Base-by-base conservation (phyloP, 2,113 vertebrate species). In the Sylvicapra grimmia region DNA sequence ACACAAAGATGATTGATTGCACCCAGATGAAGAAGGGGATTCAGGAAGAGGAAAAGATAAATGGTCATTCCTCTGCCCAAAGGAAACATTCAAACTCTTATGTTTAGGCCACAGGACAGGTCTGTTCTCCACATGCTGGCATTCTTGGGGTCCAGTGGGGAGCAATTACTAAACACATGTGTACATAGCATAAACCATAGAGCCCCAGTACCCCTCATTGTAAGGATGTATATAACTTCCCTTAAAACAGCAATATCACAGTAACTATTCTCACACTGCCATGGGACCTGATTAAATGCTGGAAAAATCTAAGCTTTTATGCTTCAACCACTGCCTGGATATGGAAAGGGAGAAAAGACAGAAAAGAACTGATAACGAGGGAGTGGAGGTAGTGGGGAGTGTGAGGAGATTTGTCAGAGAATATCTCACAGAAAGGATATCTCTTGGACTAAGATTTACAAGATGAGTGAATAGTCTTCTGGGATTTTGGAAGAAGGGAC, bases 21-120 rank as follows among this genome's bases (percentile, higher is more conserved):
- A 80, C 94, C 72, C 96, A 75, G 82, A 59, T 29, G 90, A 85
- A 93, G 36, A 21, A 93, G 51, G 51, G 47, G 16, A 59, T 36
- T 93, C 87, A 92, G 92, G 79, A 96, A 92, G 68, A 92, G 49
- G 79, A 61, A 86, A 86, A 90, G 84, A 93, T 56, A 58, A 92
- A 92, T 33, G 80, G 33, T 33, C 59, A 21, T 54, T 85, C 36
- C 44, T 83, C 36, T 75, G 86, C 87, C 90, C 80, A 77, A 58
- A 86, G 94, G 92, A 93, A 21, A 88, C 75, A 94, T 92, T 72
- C 40, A 72, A 80, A 65, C 92, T 31, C 51, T 89, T 58, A 53
- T 23, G 58, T 82, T 94, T n/a, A 54, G 89, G n/a, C 2, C n/a
- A 49, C 2, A 2, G 33, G 65, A 44, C 5, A 19, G 11, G 25